These are phyloP conservation scores for Pachypanchax playfairii DNA, from an alignment of 2,113 vertebrate genomes.

Conservation along the genomic window DNA sequence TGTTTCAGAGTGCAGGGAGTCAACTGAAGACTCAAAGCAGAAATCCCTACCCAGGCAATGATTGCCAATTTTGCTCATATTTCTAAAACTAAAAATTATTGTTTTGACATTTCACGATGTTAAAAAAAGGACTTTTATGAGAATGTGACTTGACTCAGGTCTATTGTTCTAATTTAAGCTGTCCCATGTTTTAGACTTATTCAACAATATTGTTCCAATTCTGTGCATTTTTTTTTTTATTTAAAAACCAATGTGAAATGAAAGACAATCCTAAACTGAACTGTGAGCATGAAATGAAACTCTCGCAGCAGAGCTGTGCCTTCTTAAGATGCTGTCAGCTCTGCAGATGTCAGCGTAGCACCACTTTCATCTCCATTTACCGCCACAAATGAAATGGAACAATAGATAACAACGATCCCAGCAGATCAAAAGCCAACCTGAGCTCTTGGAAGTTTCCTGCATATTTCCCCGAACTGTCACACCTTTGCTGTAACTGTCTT, in stretches of 20 bases:
- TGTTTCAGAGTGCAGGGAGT: no score
- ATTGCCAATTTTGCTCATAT: not conserved
- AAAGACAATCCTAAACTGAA: constrained; percentile 15
- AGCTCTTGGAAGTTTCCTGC: constrained; percentile 44
- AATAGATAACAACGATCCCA: constrained; percentile 54
- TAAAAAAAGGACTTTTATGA: not conserved
- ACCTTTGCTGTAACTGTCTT: constrained; percentile 55
- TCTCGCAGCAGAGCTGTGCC: constrained; percentile 13
- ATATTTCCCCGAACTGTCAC: constrained; percentile 46
- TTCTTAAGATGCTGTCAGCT: constrained; percentile 45
- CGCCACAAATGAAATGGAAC: constrained; percentile 66
- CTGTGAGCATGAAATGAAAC: constrained; percentile 15
- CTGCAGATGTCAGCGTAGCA: constrained; percentile 31
- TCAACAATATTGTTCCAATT: not conserved
- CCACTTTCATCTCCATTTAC: constrained; percentile 60
- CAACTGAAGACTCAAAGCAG: no score
- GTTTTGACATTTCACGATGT: not conserved
- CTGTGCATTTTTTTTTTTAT: not conserved
- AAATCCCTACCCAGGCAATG: not conserved
- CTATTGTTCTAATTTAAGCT: not conserved
- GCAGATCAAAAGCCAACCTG: constrained; percentile 61
- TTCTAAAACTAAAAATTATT: not conserved
- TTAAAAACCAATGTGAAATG: constrained; percentile 1
- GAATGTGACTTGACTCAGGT: not conserved
- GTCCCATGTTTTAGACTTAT: not conserved